These are phyloP conservation scores for Incurvaria masculella DNA, from an alignment of 2,888 invertebrate genomes.

Conservation along the genomic window DNA sequence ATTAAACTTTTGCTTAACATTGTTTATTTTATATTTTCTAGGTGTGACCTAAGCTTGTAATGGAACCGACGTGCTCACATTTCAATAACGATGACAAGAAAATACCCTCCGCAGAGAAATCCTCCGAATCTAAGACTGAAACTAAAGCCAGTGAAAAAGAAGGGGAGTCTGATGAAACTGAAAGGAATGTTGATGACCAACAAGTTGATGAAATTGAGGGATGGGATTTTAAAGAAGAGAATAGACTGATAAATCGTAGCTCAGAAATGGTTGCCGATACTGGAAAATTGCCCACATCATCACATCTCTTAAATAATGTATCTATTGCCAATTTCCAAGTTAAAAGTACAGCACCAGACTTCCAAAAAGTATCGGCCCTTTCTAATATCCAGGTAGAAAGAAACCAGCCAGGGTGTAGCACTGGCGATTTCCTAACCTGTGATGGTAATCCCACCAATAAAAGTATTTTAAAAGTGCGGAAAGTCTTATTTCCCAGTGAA, in stretches of 20 bases:
- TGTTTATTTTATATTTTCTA: too few relatives aligned
- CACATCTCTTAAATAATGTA: slow-evolving; percentile 32
- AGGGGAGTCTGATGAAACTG: not conserved
- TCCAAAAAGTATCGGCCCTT: too few relatives aligned
- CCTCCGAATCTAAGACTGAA: not conserved
- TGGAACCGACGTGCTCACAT: slow-evolving; percentile 48
- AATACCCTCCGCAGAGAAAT: slow-evolving; percentile 11
- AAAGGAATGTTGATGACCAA: slow-evolving; percentile 11
- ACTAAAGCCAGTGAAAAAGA: not conserved
- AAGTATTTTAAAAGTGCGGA: too few relatives aligned
- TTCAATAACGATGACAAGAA: slow-evolving; percentile 26
- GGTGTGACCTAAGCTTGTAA: slow-evolving; percentile 20
- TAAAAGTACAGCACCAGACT: too few relatives aligned
- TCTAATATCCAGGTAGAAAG: too few relatives aligned
- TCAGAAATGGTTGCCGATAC: slow-evolving; percentile 39
- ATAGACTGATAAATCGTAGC: slow-evolving; percentile 41
- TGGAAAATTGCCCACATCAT: slow-evolving; percentile 25
- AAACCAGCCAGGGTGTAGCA: too few relatives aligned
- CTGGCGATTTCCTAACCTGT: too few relatives aligned
- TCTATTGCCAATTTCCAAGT: slow-evolving; percentile 9
- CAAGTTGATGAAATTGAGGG: slow-evolving; percentile 45
- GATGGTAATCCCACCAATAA: too few relatives aligned
- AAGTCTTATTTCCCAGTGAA: too few relatives aligned
- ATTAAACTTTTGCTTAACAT: too few relatives aligned
- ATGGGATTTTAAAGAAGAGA: slow-evolving; percentile 48